phyloP scores from a whole-genome alignment of 2,797 vertebrate genomes.

The Sternarchorhynchus goeldii region DNA sequence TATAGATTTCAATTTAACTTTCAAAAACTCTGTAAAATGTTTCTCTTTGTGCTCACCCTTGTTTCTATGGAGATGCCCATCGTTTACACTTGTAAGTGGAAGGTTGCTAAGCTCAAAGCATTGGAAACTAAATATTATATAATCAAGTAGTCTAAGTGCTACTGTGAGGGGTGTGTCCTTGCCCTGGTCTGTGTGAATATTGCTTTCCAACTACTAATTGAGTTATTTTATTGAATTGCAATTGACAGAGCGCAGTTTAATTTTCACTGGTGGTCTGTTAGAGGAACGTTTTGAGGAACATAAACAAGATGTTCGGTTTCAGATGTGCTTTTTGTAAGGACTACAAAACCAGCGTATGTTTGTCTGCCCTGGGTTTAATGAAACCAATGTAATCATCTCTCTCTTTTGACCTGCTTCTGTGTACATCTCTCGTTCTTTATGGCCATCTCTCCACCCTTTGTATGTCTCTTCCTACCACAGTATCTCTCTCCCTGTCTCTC shows the following conservation, averaged over 20 bases:
- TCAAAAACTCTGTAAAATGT: neutral
- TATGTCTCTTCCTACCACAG: too few species aligned
- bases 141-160: neutral
- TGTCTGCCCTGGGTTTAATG: neutral
- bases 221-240: neutral
- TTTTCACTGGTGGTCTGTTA: slow-evolving; percentile 9
- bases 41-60: neutral
- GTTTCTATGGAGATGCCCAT: neutral
- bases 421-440: neutral
- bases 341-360: neutral
- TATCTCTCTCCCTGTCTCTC: neutral
- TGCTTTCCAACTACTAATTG: neutral
- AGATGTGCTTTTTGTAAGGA: slow-evolving; percentile 3
- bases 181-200: too few species aligned
- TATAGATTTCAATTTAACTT: neutral
- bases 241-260: neutral
- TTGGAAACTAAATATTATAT: neutral
- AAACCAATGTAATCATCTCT: neutral
- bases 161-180: too few species aligned
- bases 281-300: neutral
- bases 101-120: neutral
- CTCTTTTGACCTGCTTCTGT: neutral
- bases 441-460: too few species aligned
- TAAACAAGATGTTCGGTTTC: neutral
- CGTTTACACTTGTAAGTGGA: neutral